Evolutionary conservation across 1,140 invertebrate genomes (phyloP).

Genomic region (Calliopsis andreniformis): DNA sequence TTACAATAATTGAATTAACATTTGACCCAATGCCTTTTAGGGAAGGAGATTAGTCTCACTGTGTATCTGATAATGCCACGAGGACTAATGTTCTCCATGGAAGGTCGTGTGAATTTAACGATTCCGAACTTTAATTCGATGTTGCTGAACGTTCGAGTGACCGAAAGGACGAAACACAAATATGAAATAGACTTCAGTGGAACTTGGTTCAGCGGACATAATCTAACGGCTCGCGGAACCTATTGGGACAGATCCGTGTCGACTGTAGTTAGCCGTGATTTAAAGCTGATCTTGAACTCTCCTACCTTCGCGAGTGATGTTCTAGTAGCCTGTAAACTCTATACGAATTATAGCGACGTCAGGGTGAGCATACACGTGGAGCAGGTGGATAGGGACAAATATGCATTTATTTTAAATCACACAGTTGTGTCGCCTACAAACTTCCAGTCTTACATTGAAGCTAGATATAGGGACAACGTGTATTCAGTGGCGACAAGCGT

Average conservation of each 20-base stretch:
- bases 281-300: conserved; percentile 87
- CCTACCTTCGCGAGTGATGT: conserved; percentile 86
- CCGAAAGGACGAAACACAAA: conserved; percentile 82
- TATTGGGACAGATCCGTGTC: conserved; percentile 87
- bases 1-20: neutral
- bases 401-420: conserved; percentile 84
- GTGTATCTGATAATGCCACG: conserved; percentile 82
- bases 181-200: conserved; percentile 86
- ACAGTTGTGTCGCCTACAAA: conserved; percentile 81
- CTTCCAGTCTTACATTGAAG: conserved; percentile 84
- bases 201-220: conserved; percentile 90
- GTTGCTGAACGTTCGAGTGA: conserved; percentile 81
- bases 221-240: conserved; percentile 85
- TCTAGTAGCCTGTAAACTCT: conserved; percentile 83
- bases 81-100: conserved; percentile 81
- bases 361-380: conserved; percentile 82
- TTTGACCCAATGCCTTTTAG: conserved; percentile 65
- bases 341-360: conserved; percentile 84
- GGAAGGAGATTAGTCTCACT: conserved; percentile 83
- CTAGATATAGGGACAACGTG: conserved; percentile 84
- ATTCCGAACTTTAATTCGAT: conserved; percentile 85
- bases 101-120: conserved; percentile 84
- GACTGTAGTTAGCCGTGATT: conserved; percentile 83
- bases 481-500: conserved; percentile 84
- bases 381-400: conserved; percentile 84